A percentile compares a stretch with the other conserved stretches of the same genome.
These are phyloP conservation scores for Carcina quercana DNA, from an alignment of 2,888 invertebrate genomes.

Conservation along the genomic window DNA sequence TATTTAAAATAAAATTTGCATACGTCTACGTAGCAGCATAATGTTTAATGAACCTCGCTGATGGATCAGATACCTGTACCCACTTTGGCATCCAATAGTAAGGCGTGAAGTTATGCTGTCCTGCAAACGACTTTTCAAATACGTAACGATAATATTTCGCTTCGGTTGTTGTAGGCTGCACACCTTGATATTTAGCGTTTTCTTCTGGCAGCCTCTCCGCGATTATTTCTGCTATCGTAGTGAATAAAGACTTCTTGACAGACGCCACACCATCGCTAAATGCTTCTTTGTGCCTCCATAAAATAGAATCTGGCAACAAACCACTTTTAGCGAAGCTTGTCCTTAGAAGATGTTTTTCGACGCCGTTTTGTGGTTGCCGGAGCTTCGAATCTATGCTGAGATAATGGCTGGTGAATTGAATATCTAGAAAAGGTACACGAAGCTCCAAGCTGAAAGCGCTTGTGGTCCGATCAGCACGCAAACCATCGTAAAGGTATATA, in stretches of 20 bases:
- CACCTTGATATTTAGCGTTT: constrained; percentile 76
- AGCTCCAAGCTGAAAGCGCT: constrained; percentile 84
- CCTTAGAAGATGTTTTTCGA: constrained; percentile 91
- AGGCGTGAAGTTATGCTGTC: constrained; percentile 77
- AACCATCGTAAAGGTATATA: constrained; percentile 87
- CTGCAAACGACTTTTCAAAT: constrained; percentile 79
- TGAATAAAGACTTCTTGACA: constrained; percentile 81
- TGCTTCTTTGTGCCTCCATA: constrained; percentile 96
- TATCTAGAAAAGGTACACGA: constrained; percentile 92
- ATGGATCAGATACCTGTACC: constrained; percentile 82
- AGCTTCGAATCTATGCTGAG: constrained; percentile 80
- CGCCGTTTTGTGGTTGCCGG: constrained; percentile 82
- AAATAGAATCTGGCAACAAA: constrained; percentile 86
- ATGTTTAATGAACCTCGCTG: constrained; percentile 83
- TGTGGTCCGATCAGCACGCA: constrained; percentile 87
- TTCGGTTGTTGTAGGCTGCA: constrained; percentile 85
- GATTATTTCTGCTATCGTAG: constrained; percentile 80
- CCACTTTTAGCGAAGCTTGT: constrained; percentile 85
- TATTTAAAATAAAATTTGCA: not conserved
- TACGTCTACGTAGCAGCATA: constrained; percentile 64
- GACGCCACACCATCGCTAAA: constrained; percentile 88
- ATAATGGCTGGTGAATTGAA: constrained; percentile 88
- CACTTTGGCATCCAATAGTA: constrained; percentile 89
- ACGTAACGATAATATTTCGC: constrained; percentile 83
- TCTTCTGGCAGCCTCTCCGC: constrained; percentile 77